Evolutionary conservation across 2,113 vertebrate genomes (phyloP).

Genomic region (Corvus moneduloides): DNA sequence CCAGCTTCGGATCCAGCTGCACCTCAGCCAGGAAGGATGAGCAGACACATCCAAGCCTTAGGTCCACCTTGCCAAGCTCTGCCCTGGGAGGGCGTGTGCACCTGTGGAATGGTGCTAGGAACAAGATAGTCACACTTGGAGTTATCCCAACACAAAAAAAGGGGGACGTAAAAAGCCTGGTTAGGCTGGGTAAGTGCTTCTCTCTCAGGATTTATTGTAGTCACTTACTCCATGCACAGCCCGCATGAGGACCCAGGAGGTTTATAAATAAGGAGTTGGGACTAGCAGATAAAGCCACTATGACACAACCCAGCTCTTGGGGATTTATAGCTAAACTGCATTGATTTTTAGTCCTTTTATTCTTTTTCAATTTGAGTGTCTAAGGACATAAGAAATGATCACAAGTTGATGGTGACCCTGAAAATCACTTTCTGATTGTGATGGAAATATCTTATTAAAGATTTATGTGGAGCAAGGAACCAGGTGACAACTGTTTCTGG

Average conservation of each 20-base stretch:
- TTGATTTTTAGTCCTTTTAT: background rate
- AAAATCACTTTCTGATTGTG: slow-evolving; percentile 9
- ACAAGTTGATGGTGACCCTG: background rate
- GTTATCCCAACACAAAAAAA: rapidly evolving
- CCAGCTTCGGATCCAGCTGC: background rate
- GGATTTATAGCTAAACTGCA: background rate
- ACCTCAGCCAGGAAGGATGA: background rate
- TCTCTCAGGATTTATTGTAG: background rate
- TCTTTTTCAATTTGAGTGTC: background rate
- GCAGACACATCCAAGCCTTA: background rate
- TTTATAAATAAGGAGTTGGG: background rate
- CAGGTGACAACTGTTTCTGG: background rate
- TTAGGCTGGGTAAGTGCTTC: background rate
- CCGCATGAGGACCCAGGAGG: background rate
- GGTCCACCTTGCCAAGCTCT: background rate
- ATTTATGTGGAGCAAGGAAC: background rate
- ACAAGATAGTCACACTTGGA: background rate
- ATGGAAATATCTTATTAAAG: slow-evolving; percentile 23
- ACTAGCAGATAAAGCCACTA: background rate
- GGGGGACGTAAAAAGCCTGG: background rate
- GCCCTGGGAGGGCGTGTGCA: background rate
- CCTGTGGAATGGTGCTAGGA: background rate
- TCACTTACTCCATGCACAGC: background rate
- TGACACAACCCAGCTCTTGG: background rate
- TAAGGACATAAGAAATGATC: background rate